Evolutionary conservation across 2,888 invertebrate genomes (phyloP), one percentile per base, ranked within the genome.

Genomic region (Caenorhabditis plicata): DNA sequence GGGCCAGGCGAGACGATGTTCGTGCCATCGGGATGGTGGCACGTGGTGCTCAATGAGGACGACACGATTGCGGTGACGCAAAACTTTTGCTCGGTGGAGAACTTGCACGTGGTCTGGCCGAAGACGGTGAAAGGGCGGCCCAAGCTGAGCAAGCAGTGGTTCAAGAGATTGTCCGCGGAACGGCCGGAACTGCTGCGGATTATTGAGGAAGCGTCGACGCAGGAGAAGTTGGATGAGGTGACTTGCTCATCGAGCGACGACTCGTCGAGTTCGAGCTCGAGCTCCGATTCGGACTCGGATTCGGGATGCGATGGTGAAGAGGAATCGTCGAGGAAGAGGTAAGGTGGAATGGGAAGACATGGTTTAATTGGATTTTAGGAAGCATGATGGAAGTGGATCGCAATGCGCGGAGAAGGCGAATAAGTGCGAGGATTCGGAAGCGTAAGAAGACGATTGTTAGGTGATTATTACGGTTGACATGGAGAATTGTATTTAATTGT

Each of bases 21-120:
- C 45, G 76, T 78, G 13, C 78, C 78, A 7, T 57, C 71, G 17
- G 98, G 98, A 9, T 98, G 96, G 96, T 98, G 98, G 98, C 98
- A 98, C 82, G 98, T 99, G 19, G 98, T 99, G 13, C 85, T 98
- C 26, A 98, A 98, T 83, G 84, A 98, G 61, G 94, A 95, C 79
- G 88, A 90, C 64, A 96, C 98, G 0, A 88, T 98, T 40, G 98
- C 98, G 11, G 90, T 98, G 15, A 98, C 98, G 0, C 98, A 98
- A 82, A 98, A 98, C 84, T 98, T 95, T 82, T 83, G 83, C 81
- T 93, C 94, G 73, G 87, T 88, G 61, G 91, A 92, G 1, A 98
- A 98, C 84, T 94, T 98, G 82, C 92, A 94, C 0, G 87, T 95
- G 13, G 95, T 72, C 11, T 72, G 72, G 72, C 72, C 72, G 8